Percentiles rank a stretch among this genome's conserved stretches.
These are phyloP conservation scores for Stegophylla sp. DNA, from an alignment of 2,888 invertebrate species.

Conservation along the genomic window DNA sequence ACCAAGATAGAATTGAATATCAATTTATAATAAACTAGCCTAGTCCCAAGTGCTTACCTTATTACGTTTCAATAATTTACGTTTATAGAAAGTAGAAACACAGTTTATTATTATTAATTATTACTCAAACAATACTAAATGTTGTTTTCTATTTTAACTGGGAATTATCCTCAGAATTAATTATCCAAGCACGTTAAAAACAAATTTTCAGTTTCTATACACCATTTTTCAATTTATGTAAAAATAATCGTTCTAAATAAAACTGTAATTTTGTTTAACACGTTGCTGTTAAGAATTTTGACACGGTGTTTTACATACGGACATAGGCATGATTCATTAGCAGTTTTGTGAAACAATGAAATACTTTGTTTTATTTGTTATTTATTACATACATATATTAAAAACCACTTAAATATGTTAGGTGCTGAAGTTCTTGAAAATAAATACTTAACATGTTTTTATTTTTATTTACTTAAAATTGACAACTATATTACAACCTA, in stretches of 20 bases:
- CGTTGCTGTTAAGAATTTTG: slow-evolving; percentile 26
- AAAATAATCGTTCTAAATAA: slow-evolving; percentile 1
- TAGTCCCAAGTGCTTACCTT: too few species aligned
- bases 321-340: slow-evolving; percentile 4
- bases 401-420: slow-evolving; percentile 44
- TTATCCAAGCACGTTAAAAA: background rate
- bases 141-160: background rate
- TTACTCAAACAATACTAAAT: too few species aligned
- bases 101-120: too few species aligned
- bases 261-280: slow-evolving; percentile 2
- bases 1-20: too few species aligned
- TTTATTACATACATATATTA: slow-evolving; percentile 13
- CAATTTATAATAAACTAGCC: too few species aligned
- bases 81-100: too few species aligned
- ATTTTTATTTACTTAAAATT: slow-evolving; percentile 1
- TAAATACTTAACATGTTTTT: background rate
- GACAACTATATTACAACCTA: too few species aligned
- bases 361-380: slow-evolving; percentile 18
- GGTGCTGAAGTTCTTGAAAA: slow-evolving; percentile 11
- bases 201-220: background rate
- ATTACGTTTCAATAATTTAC: too few species aligned
- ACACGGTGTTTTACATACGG: background rate
- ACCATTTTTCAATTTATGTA: background rate
- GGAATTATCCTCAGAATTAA: background rate
- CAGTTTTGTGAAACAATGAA: slow-evolving; percentile 13